These are phyloP conservation scores for Scophthalmus maximus DNA, from an alignment of 2,113 vertebrate genomes.

Conservation along the genomic window DNA sequence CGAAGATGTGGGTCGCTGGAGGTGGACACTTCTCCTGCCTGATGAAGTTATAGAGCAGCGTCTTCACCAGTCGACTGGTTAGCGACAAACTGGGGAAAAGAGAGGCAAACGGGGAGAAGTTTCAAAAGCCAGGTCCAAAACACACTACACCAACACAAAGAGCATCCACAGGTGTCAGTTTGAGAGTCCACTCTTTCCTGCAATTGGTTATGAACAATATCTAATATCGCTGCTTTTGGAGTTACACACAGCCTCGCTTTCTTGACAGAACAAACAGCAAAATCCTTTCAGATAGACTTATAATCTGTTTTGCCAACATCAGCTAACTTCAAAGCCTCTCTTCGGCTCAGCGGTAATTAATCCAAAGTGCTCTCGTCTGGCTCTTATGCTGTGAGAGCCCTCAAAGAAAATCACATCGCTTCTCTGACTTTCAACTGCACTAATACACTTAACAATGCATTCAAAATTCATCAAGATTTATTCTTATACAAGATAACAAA, in stretches of 20 bases:
- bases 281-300: conserved; percentile 12
- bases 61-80: conserved; percentile 98
- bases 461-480: background rate
- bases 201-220: background rate
- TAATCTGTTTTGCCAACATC: conserved; percentile 20
- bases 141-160: background rate
- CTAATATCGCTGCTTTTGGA: background rate
- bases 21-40: conserved; percentile 96
- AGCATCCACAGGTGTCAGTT: background rate
- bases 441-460: background rate
- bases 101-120: background rate
- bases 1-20: conserved; percentile 87
- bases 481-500: background rate
- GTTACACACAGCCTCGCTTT: background rate
- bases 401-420: conserved; percentile 46
- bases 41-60: conserved; percentile 97
- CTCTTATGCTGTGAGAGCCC: conserved; percentile 30
- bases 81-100: conserved; percentile 85
- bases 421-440: conserved; percentile 13
- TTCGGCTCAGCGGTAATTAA: conserved; percentile 39
- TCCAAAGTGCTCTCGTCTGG: conserved; percentile 40
- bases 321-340: conserved; percentile 29
- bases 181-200: background rate
- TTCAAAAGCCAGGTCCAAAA: background rate
- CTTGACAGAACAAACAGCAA: background rate